Base-by-base conservation (phyloP, 2,113 vertebrate species). In the Alethe castanea region DNA sequence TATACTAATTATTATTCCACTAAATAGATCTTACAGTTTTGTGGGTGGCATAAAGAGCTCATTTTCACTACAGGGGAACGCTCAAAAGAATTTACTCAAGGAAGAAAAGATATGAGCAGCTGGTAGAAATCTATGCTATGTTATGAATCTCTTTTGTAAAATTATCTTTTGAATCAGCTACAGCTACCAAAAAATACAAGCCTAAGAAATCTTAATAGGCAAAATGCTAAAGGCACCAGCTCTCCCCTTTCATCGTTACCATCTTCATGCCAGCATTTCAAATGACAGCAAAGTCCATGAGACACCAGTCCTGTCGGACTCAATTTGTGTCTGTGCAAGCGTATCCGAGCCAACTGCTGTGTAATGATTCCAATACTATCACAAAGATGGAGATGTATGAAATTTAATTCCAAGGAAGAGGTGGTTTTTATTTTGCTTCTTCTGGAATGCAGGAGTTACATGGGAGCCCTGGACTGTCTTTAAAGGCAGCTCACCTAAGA, bases 221-320 rank as follows among this genome's bases (percentile, higher is more conserved):
- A 88, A 94, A 84, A 76, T 56, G 78, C 93, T 95, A 67, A 95
- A 95, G 90, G 85, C 94, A 97, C 77, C 90, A 81, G 74, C 69
- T 96, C 79, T 65, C 25, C 36, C 31, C 44, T 93, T 86, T 94
- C 70, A 47, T 85, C 1, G 4, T 94, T 96, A 96, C 97, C 92
- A 95, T 92, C 94, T 97, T 98, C 90, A 94, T 92, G 97, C 93
- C 97, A 98, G 95, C 90, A 97, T 98, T 98, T 97, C 97, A 98
- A 98, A 98, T 97, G 97, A 98, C 96, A 98, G 97, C 95, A 94
- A 98, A 97, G 97, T 98, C 97, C 97, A 97, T 93, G 95, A 98
- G 97, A 98, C 98, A 98, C 98, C 97, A 97, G 97, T 98, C 97
- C 98, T 98, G 98, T 98, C 97, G 26, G 97, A 98, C 97, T 98